Percentiles rank a stretch among this genome's conserved stretches.
Conservation (phyloP, 2,888 invertebrate genomes). For the Aphodius sticticus region DNA sequence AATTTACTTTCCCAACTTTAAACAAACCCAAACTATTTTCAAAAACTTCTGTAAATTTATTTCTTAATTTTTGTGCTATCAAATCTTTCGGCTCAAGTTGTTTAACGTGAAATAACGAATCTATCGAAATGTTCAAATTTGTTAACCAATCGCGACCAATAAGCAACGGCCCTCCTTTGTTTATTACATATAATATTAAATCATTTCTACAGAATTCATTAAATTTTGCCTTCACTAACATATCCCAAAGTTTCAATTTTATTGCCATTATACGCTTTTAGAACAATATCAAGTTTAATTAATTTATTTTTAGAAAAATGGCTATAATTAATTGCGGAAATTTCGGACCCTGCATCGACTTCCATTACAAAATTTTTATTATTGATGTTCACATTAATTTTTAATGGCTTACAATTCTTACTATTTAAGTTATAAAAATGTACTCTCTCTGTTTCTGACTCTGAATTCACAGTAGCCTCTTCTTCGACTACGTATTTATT, state of each 20-base stretch:
- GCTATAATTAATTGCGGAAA: neutral
- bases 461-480: too few relatives aligned
- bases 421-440: too few relatives aligned
- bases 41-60: constrained; percentile 24
- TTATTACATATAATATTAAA: constrained; percentile 17
- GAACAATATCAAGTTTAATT: constrained; percentile 5
- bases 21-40: constrained; percentile 17
- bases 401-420: constrained; percentile 8
- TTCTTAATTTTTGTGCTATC: neutral
- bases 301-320: constrained; percentile 7
- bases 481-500: too few relatives aligned
- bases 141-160: constrained; percentile 11
- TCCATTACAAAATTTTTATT: too few relatives aligned
- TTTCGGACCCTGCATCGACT: too few relatives aligned
- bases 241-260: constrained; percentile 5
- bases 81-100: neutral
- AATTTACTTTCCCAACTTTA: neutral
- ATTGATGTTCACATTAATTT: neutral
- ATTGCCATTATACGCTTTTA: constrained; percentile 17
- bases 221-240: neutral
- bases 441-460: too few relatives aligned
- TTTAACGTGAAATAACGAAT: constrained; percentile 8
- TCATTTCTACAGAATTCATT: neutral
- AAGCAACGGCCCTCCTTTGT: constrained; percentile 6
- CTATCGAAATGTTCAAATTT: neutral